Evolutionary conservation across 1,140 invertebrate species (phyloP), one percentile per base, ranked within the genome.

Genomic region (Orchestia grillus): DNA sequence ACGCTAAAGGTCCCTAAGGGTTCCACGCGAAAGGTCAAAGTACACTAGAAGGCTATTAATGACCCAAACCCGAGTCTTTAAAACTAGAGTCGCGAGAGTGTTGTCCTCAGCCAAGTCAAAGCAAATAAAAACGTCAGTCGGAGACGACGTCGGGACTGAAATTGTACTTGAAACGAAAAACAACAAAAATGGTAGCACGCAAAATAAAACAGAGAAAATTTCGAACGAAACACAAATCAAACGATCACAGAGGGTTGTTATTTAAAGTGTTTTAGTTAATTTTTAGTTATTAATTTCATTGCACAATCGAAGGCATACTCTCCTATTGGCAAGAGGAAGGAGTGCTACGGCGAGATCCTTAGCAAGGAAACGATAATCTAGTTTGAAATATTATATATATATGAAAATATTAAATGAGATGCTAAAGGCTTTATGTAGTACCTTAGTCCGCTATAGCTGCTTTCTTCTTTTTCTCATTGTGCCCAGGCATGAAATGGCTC

Each of bases 401-500:
- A 94, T 94, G 92, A 40, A 94, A 45, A 94, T 45, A 94, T 94
- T 94, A 94, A 94, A 94, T 94, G 92, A 94, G 92, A 94, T 94
- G 92, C 92, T 94, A 94, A 94, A 94, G 92, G 92, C 44, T 94
- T 94, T 94, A 94, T 94, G 44, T 94, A 94, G 36, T 94, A 94
- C 92, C 92, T 94, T 94, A 94, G 40, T 94, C 92, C 92, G 92
- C 92, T 94, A 94, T 94, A 47, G 92, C 92, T 94, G 92, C 92
- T 94, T 94, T 94, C 92, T 94, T 94, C 92, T 94, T 94, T 94
- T 94, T 94, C 40, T 94, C 92, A 94, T 94, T 94, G 92, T 94
- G 92, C 44, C 92, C 92, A 47, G 92, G 92, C 92, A 94, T 94
- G 92, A 94, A 94, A 44, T 94, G 92, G 92, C 92, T 87, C 90